A percentile compares a stretch with the other conserved stretches of the same genome.
phyloP scores from a whole-genome alignment of 64 coral and sea anemone species.

The Trachythela sp. region DNA sequence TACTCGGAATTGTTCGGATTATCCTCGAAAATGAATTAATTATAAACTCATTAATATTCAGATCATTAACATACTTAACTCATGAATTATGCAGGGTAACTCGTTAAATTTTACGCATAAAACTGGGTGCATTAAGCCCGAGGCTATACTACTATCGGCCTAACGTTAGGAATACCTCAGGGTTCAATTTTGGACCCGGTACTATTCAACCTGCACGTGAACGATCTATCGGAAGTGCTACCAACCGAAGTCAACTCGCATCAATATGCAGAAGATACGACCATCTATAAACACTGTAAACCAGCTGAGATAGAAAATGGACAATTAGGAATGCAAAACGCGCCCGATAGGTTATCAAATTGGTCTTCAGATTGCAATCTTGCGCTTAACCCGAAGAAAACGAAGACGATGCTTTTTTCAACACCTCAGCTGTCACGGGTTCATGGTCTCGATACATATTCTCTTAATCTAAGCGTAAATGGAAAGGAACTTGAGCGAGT shows the following conservation, averaged over 20 bases:
- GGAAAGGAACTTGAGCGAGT: constrained; percentile 15
- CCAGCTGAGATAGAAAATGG: background rate
- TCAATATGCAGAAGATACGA: constrained; percentile 15
- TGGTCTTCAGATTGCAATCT: constrained; percentile 23
- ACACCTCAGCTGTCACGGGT: constrained; percentile 19
- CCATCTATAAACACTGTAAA: constrained; percentile 30
- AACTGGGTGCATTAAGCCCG: no score
- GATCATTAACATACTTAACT: no score
- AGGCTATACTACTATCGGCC: no score
- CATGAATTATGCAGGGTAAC: no score
- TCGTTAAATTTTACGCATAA: no score
- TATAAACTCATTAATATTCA: no score
- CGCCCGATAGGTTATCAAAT: constrained; percentile 24
- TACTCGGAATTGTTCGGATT: no score
- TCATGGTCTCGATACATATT: background rate
- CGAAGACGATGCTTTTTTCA: constrained; percentile 6
- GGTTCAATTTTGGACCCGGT: constrained; percentile 23
- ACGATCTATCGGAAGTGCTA: constrained; percentile 4
- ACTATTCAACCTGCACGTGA: background rate
- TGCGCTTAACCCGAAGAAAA: constrained; percentile 16
- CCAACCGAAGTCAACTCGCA: background rate
- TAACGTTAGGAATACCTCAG: background rate
- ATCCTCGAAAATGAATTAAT: no score
- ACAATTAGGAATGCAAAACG: background rate
- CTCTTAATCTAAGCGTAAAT: constrained; percentile 21